A percentile compares a stretch with the other conserved stretches of the same genome.
phyloP scores from a whole-genome alignment of 2,888 invertebrate genomes.

The Drosophila parthenogenetica region DNA sequence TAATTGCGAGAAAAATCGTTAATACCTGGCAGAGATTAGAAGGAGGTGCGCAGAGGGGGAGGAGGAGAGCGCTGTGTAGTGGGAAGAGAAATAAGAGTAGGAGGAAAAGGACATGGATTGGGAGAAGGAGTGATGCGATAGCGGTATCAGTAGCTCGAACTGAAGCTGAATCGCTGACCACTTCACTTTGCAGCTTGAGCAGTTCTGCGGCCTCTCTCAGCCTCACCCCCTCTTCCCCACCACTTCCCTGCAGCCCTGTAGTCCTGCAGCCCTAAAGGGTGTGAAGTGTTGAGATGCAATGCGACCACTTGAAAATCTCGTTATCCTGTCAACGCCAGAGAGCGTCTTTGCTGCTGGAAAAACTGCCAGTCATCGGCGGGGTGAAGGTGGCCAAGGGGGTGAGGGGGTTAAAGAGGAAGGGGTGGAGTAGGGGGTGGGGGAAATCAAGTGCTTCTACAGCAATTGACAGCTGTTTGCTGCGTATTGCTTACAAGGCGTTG shows the following conservation, averaged over 20 bases:
- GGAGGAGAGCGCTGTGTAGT: too few species aligned
- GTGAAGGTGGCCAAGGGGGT: background rate
- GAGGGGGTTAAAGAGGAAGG: slow-evolving; percentile 5
- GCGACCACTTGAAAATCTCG: slow-evolving; percentile 83
- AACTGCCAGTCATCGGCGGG: slow-evolving; percentile 64
- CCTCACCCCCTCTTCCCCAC: too few species aligned
- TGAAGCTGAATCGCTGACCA: slow-evolving; percentile 7
- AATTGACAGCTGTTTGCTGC: slow-evolving; percentile 67
- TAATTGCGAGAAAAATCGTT: slow-evolving; percentile 78
- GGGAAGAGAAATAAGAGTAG: too few species aligned
- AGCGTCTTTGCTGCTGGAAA: slow-evolving; percentile 36
- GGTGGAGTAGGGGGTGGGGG: slow-evolving; percentile 2
- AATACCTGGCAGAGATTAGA: slow-evolving; percentile 54
- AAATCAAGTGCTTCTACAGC: slow-evolving; percentile 57
- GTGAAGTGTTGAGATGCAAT: slow-evolving; percentile 51
- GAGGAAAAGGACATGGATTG: background rate
- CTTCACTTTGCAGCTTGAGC: slow-evolving; percentile 14
- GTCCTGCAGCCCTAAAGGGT: slow-evolving; percentile 47
- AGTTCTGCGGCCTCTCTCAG: slow-evolving; percentile 5
- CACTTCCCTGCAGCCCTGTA: too few species aligned
- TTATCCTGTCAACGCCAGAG: slow-evolving; percentile 81
- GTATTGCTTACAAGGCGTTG: slow-evolving; percentile 63
- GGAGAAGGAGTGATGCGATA: background rate
- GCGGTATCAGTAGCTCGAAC: slow-evolving; percentile 2
- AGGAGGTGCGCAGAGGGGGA: slow-evolving; percentile 1